phyloP scores from a whole-genome alignment of 2,888 invertebrate species.

The Nomada lathburiana region DNA sequence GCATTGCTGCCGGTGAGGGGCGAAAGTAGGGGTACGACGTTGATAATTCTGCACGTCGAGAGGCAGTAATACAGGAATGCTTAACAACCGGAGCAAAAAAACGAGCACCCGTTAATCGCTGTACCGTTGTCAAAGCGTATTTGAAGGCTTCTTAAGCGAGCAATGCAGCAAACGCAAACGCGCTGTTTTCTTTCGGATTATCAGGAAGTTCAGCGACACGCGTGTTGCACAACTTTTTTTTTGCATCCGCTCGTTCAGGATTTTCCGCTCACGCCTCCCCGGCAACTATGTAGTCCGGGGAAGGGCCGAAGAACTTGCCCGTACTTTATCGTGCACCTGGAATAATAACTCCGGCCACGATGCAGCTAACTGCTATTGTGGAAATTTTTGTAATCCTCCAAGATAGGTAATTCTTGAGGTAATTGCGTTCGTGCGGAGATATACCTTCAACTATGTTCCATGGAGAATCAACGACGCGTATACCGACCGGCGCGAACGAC shows the following conservation, averaged over 20 bases:
- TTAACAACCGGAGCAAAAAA: conserved; percentile 14
- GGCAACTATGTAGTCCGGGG: no score
- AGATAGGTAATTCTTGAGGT: not conserved
- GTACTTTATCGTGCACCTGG: no score
- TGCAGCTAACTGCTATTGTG: no score
- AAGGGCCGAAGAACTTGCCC: no score
- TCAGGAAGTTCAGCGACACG: not conserved
- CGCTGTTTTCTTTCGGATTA: no score
- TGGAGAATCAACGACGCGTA: conserved; percentile 44
- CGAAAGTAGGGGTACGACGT: conserved; percentile 34
- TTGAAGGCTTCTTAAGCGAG: no score
- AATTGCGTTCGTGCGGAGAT: conserved; percentile 45
- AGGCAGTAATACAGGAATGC: conserved; percentile 28
- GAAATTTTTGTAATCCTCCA: no score
- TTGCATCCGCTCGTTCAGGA: no score
- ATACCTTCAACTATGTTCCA: conserved; percentile 2
- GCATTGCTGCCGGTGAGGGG: conserved; percentile 54
- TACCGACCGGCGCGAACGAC: conserved; percentile 36
- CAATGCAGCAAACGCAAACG: no score
- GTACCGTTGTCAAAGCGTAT: conserved; percentile 3
- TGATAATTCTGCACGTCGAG: conserved; percentile 29
- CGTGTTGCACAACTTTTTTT: no score
- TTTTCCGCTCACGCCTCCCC: no score
- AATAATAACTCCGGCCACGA: no score
- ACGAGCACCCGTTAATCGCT: conserved; percentile 4